Evolutionary conservation across 2,113 vertebrate species (phyloP).

Genomic region (Coracopsis vasa): DNA sequence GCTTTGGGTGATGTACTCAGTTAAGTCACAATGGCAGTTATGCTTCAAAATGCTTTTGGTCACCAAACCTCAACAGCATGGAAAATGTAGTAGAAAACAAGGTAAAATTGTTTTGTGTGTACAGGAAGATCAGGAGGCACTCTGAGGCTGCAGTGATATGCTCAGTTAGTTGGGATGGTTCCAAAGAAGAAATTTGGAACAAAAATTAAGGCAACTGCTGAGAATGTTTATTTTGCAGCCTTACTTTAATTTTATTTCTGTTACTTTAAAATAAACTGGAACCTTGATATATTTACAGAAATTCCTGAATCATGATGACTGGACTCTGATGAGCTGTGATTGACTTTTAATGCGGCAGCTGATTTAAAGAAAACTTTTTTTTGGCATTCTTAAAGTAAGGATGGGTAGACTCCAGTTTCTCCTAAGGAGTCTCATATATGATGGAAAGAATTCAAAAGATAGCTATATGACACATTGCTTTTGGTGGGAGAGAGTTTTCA

Average conservation of each 20-base stretch:
- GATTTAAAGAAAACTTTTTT: background rate
- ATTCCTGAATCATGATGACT: background rate
- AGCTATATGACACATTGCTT: background rate
- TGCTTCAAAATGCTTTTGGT: background rate
- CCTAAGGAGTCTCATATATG: background rate
- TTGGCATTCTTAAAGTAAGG: background rate
- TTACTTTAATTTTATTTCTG: background rate
- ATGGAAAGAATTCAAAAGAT: background rate
- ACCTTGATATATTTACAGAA: background rate
- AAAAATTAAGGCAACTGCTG: background rate
- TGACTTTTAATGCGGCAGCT: background rate
- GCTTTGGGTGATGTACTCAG: background rate
- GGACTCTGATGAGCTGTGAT: background rate
- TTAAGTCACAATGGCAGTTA: background rate
- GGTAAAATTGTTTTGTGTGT: background rate
- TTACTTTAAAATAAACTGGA: background rate
- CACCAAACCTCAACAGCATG: background rate
- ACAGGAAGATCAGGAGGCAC: background rate
- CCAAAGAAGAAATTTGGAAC: background rate
- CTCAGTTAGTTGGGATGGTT: background rate
- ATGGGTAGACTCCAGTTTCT: background rate
- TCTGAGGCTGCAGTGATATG: background rate
- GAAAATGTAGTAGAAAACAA: background rate
- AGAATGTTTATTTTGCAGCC: background rate
- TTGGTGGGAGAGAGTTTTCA: background rate